Evolutionary conservation across 2,888 invertebrate genomes (phyloP).

Genomic region (Bombylius major): DNA sequence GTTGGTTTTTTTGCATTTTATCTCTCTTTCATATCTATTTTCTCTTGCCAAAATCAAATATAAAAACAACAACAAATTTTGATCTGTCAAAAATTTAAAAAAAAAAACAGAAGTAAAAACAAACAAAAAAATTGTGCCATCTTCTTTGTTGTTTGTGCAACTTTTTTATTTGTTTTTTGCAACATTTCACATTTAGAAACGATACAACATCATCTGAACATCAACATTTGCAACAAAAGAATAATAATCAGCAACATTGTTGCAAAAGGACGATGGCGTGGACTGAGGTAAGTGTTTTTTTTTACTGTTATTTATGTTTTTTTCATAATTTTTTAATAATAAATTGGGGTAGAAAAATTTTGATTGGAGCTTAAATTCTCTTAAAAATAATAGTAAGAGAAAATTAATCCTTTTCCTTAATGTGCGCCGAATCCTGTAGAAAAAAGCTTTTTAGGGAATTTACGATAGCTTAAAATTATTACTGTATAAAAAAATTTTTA

Average conservation of each 20-base stretch:
- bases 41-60: background rate
- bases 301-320: too few species aligned
- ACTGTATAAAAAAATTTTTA: too few species aligned
- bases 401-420: too few species aligned
- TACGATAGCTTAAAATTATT: too few species aligned
- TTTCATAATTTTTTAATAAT: too few species aligned
- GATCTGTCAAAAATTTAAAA: too few species aligned
- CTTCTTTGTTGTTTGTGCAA: constrained; percentile 4
- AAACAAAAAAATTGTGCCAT: constrained; percentile 2
- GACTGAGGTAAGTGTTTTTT: constrained; percentile 5
- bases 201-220: constrained; percentile 1
- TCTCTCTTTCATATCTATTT: background rate
- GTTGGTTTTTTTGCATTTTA: background rate
- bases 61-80: background rate
- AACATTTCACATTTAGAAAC: constrained; percentile 6
- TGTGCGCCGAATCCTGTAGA: too few species aligned
- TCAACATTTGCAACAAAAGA: background rate
- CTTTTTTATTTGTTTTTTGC: constrained; percentile 6
- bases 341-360: too few species aligned
- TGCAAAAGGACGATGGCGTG: constrained; percentile 3
- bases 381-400: too few species aligned
- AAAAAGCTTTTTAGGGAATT: too few species aligned
- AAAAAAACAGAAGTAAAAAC: too few species aligned
- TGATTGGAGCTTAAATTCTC: too few species aligned
- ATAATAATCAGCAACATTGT: constrained; percentile 1